A percentile compares a stretch with the other conserved stretches of the same genome.
Conservation (phyloP, 2,113 vertebrate species). For the Stegostoma tigrinum region DNA sequence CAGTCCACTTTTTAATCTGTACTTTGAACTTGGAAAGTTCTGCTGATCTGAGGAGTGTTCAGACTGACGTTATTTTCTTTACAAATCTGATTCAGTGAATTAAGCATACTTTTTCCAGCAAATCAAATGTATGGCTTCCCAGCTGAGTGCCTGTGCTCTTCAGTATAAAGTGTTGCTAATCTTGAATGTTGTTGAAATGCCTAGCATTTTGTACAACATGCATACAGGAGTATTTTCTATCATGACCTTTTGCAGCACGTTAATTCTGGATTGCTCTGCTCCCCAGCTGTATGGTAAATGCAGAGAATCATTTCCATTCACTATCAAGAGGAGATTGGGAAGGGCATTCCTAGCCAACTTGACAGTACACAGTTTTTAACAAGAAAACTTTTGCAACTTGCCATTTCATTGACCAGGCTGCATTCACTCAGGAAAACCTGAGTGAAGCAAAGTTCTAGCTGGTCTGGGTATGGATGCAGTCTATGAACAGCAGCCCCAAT, state of each 20-base stretch:
- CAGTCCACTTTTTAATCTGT: neutral
- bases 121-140: neutral
- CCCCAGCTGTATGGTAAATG: neutral
- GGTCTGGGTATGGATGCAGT: neutral
- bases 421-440: neutral
- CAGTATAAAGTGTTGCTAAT: neutral
- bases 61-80: neutral
- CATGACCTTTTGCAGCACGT: neutral
- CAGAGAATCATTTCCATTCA: neutral
- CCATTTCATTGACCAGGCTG: neutral
- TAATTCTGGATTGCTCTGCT: neutral
- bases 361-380: neutral
- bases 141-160: neutral
- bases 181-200: neutral
- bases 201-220: neutral
- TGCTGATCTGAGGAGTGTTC: neutral
- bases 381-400: neutral
- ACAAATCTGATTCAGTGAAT: neutral
- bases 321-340: neutral
- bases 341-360: neutral
- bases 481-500: neutral
- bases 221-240: neutral
- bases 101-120: neutral
- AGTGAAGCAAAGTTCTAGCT: neutral
- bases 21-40: neutral